Percentiles rank a stretch among this genome's conserved stretches.
These are phyloP conservation scores for Drosophila mauritiana DNA, from an alignment of 1,140 invertebrate species.

Conservation along the genomic window DNA sequence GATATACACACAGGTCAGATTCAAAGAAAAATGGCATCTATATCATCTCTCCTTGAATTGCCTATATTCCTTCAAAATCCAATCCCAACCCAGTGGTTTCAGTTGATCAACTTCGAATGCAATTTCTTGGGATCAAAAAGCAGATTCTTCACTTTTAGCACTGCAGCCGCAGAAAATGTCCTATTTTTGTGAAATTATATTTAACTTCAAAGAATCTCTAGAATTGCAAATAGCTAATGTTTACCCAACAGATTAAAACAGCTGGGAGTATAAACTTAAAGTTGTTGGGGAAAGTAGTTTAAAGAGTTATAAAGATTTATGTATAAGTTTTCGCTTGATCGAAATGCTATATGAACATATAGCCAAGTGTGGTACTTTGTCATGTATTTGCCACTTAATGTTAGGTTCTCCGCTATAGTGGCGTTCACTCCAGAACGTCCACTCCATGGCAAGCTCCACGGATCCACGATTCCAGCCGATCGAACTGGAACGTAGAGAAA, in stretches of 20 bases:
- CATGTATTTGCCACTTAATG: not conserved
- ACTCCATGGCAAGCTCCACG: conserved; percentile 17
- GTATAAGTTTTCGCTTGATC: not conserved
- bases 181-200: conserved; percentile 21
- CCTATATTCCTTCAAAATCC: not conserved
- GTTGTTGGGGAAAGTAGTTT: not conserved
- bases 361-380: not conserved
- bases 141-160: not conserved
- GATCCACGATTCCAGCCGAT: conserved; percentile 33
- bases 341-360: not conserved
- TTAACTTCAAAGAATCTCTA: conserved; percentile 26
- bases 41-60: not conserved
- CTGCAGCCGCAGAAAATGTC: not conserved
- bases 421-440: conserved; percentile 8
- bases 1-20: conserved; percentile 12
- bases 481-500: conserved; percentile 38
- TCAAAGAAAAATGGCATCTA: not conserved
- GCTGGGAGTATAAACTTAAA: not conserved
- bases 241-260: not conserved
- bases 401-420: not conserved
- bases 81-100: conserved; percentile 8
- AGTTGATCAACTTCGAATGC: not conserved
- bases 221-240: conserved; percentile 10
- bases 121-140: not conserved
- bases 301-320: too few species aligned